These are phyloP conservation scores for Lathamus discolor DNA, from an alignment of 2,113 vertebrate genomes.

Conservation along the genomic window DNA sequence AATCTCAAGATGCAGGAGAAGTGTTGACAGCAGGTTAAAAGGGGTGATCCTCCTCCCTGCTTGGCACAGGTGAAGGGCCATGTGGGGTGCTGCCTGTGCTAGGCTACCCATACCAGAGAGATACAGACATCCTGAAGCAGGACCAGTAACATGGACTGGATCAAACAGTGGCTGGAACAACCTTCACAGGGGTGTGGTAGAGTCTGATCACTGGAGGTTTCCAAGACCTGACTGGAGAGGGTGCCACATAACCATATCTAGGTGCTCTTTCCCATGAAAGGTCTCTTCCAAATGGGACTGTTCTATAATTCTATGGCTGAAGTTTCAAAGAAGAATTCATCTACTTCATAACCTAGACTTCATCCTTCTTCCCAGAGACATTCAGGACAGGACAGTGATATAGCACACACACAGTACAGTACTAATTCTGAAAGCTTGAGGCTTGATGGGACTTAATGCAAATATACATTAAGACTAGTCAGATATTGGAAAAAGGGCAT, in stretches of 20 bases:
- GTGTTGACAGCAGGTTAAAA: rapidly evolving
- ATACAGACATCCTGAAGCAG: neutral
- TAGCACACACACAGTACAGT: neutral
- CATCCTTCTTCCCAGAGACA: neutral
- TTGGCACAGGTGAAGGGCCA: too few species aligned
- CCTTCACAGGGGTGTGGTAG: neutral
- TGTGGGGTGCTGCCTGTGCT: too few species aligned
- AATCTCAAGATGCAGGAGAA: neutral
- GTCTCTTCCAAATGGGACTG: neutral
- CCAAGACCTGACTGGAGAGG: neutral
- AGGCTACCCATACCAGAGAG: neutral
- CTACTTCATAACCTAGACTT: neutral
- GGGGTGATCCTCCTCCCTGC: too few species aligned
- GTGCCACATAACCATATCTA: neutral
- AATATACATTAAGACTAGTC: neutral
- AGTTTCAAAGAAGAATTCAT: neutral
- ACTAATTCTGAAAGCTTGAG: neutral
- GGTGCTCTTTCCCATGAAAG: neutral
- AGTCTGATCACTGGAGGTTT: neutral
- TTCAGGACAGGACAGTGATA: neutral
- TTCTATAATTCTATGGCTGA: neutral
- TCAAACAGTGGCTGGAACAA: neutral
- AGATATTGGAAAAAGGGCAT: neutral
- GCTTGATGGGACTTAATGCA: neutral
- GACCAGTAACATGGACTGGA: neutral